Evolutionary conservation across 2,888 invertebrate genomes (phyloP), one percentile per base, ranked within the genome.

Genomic region (Lycaena phlaeas): DNA sequence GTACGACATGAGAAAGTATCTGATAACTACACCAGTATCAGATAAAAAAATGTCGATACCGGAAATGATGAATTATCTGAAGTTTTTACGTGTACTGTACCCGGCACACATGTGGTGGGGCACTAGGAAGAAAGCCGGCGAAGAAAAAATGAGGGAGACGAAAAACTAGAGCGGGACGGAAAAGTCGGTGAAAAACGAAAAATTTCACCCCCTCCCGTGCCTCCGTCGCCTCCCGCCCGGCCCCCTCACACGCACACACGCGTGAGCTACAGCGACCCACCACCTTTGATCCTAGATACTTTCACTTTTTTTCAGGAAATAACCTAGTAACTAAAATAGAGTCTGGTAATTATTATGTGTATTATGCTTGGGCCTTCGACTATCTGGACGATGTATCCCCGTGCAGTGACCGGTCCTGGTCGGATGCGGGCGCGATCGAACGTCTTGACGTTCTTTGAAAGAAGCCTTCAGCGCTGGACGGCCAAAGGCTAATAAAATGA

Each of bases 181-280:
- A 81, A 82, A 81, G 81, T 81, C 78, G 82, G 82, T 73, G 84
- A 84, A 84, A 84, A 82, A 82, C 82, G 82, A 84, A 84, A 84
- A 84, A 81, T 84, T 82, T 79, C 75, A 67, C 73, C 76, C 63
- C 60, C 64, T 51, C 52, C 60, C 64, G 63, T 61, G 57, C 48
- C 54, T 53, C 53, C 50, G 46, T 52, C 50, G 52, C 59, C 57
- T 59, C 54, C 59, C 59, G 56, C 60, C 57, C 55, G 52, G 47
- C 54, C 56, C 57, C 65, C 65, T 60, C 61, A 67, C 76, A 79
- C 82, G 71, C 82, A 81, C 81, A 82, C 81, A 75, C 61, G 71
- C 75, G 62, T 49, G 52, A 43, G 48, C 29, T 47, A 56, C 49
- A 17, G 42, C 50, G 61, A 42, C 27, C 9, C 5, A 12, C 1